Conservation (phyloP, 2,113 vertebrate genomes). For the Mustela nigripes region DNA sequence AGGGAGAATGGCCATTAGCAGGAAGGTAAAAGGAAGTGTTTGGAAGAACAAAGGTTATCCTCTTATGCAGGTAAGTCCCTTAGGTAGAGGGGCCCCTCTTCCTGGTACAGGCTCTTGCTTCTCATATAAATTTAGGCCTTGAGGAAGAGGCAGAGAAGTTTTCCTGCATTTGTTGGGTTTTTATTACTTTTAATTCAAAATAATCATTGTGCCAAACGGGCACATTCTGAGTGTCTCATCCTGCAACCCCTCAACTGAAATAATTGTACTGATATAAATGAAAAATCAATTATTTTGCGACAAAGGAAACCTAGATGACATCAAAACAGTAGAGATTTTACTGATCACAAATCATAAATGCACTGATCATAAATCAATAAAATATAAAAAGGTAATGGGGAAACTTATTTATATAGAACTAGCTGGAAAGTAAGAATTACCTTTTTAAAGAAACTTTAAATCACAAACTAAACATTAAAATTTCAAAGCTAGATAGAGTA, state of each 20-base stretch:
- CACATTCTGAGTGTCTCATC: not conserved
- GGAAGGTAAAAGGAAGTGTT: not conserved
- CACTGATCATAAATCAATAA: not conserved
- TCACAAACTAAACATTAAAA: constrained; percentile 16
- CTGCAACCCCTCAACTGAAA: not conserved
- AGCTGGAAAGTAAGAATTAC: constrained; percentile 5
- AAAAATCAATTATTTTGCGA: not conserved
- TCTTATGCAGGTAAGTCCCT: not conserved
- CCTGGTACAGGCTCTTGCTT: not conserved
- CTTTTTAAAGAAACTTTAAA: not conserved
- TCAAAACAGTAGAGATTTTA: not conserved
- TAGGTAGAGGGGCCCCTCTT: not conserved
- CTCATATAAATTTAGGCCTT: not conserved
- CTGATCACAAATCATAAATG: not conserved
- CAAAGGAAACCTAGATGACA: not conserved
- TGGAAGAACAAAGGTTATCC: not conserved
- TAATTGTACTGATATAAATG: not conserved
- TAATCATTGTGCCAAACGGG: not conserved
- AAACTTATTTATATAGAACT: not conserved
- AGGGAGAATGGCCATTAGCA: not conserved
- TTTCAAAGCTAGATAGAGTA: not conserved
- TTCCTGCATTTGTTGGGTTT: not conserved
- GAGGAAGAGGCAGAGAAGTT: not conserved
- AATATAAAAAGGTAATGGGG: not conserved
- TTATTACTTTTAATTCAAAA: not conserved